Evolutionary conservation across 2,797 vertebrate species (phyloP), one percentile per base, ranked within the genome.

Genomic region (Myoxocephalus aenaeus): DNA sequence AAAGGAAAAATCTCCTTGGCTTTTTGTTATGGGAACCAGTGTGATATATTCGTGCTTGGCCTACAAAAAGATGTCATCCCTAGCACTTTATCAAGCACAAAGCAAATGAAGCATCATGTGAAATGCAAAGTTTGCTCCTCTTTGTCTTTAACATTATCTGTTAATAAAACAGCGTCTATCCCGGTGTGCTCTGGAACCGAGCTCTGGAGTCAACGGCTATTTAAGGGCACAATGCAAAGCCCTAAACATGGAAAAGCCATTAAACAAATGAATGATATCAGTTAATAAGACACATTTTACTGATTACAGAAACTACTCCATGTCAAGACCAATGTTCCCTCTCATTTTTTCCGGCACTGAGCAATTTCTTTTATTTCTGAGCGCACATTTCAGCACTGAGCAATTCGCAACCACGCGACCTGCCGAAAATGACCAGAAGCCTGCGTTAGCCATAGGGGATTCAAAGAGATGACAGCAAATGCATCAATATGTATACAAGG

Each of bases 231-330:
- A 32, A 58, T 27, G 7, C 44, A 65, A 65, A 54, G 10, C 9
- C 13, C 12, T 25, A 17, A 25, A 53, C 22, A 50, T 34, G 18
- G 59, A 42, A 22, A 66, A 36, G 6, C 2, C 46, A 53, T 61
- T 46, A 66, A 46, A 66, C 14, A 40, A 69, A 50, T 58, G 3
- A 54, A 48, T 29, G 7, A 51, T 69, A 53, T 58, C 27, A 62
- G 40, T 32, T 58, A 36, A 42, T 32, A 25, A 50, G 22, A 58
- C 25, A 63, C 36, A 68, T 51, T 73, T 61, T 22, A 64, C 27
- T 65, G 36, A 29, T 61, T 53, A 68, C 27, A 70, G n/a, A 11
- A 44, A 73, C 36, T 42, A 62, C 22, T 54, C 46, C 13, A 63
- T 42, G 42, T 69, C 11, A 61, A 56, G 20, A 53, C 27, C n/a